Base-by-base conservation (phyloP, 2,888 invertebrate genomes). In the Psococerastis gibbosa region DNA sequence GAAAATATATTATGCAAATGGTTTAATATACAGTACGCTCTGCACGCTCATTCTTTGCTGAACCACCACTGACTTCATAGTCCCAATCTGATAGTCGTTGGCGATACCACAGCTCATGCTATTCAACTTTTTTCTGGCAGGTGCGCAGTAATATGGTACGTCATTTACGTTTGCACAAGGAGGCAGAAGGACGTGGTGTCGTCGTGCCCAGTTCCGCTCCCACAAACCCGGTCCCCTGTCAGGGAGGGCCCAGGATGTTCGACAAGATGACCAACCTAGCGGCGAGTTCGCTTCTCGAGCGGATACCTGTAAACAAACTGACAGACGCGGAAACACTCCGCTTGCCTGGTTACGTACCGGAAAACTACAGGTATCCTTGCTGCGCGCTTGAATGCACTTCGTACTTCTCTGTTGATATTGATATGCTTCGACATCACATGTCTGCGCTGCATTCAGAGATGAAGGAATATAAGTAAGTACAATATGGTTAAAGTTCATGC, bases 201-300 rank as follows among this genome's bases (percentile, higher is more conserved):
- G 67, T 66, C 1, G 78, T 73, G 5, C 73, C 80, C 0, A 69
- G 68, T 43, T 71, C 69, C 0, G 77, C 76, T 11, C 81, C 82
- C 0, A 75, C 83, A 0, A 84, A 84, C 64, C 83, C 84, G 0
- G 83, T 84, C 4, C 82, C 79, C 0, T 82, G 78, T 56, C 62
- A 83, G 31, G 77, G 78, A 51, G 72, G 74, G 27, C 81, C 82
- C 55, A 73, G 70, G 50, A 79, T 83, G 69, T 85, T 83, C 54
- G 84, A 85, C 57, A 79, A 76, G 57, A 84, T 84, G 84, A 68
- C 75, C 0, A 84, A 84, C 57, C 66, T 83, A 16, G 83, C 84
- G 0, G 75, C 76, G 15, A 79, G 77, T 50, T 79, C 74, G 8
- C 51, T 62, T 55, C 47, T 51, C 44, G 17, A 47, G 49, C 5